Evolutionary conservation across 2,797 vertebrate species (phyloP).

Genomic region (Spinus olivaceus): DNA sequence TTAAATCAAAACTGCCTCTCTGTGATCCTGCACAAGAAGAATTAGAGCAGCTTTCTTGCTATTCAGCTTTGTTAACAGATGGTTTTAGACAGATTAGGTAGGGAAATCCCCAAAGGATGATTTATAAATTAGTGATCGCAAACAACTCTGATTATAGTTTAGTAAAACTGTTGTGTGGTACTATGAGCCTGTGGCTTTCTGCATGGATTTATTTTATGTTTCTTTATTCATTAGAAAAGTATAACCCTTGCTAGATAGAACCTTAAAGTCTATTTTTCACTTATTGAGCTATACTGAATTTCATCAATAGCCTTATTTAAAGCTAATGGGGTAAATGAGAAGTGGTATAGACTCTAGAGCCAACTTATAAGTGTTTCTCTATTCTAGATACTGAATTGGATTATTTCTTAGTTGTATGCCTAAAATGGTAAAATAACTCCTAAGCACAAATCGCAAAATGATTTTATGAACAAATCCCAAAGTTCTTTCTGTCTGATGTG

Average conservation of each 20-base stretch:
- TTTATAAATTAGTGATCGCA: conserved; percentile 53
- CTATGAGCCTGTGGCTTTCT: not conserved
- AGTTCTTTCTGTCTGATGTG: not conserved
- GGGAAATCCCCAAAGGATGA: conserved; percentile 34
- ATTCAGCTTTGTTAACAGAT: conserved; percentile 54
- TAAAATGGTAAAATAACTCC: not conserved
- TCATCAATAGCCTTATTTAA: not conserved
- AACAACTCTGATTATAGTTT: conserved; percentile 46
- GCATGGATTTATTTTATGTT: not conserved
- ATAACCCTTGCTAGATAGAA: not conserved
- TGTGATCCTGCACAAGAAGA: conserved; percentile 1
- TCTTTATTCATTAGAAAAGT: not conserved
- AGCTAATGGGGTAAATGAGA: not conserved
- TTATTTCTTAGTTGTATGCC: not conserved
- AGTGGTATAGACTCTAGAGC: not conserved
- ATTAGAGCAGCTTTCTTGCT: conserved; percentile 29
- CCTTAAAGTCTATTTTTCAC: not conserved
- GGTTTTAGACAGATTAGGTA: conserved; percentile 56
- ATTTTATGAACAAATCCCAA: not conserved
- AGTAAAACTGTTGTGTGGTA: not conserved
- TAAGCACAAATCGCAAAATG: not conserved
- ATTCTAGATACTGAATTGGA: not conserved
- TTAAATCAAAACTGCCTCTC: conserved; percentile 2
- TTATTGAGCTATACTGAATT: not conserved
- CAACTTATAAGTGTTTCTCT: not conserved